Evolutionary conservation across 2,888 invertebrate genomes (phyloP).

Genomic region (Theretra japonica): DNA sequence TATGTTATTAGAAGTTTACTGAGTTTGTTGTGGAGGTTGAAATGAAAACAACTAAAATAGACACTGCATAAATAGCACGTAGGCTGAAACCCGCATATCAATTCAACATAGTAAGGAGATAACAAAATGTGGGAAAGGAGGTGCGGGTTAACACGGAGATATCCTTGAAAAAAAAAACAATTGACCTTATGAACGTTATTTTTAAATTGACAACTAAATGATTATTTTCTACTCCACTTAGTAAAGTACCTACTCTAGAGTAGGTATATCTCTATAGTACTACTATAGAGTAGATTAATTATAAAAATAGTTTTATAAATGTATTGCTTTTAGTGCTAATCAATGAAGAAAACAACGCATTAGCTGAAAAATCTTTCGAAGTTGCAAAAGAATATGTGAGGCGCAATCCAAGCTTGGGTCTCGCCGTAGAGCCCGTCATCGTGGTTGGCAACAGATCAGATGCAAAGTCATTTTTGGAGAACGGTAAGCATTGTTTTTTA

Average conservation of each 20-base stretch:
- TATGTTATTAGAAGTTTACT: background rate
- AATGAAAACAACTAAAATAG: background rate
- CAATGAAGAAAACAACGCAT: conserved; percentile 89
- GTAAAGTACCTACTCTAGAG: too few species aligned
- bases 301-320: background rate
- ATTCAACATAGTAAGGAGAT: background rate
- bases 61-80: background rate
- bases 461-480: conserved; percentile 88
- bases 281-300: background rate
- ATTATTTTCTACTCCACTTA: background rate
- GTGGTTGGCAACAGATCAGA: conserved; percentile 90
- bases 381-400: conserved; percentile 89
- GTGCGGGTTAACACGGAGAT: conserved; percentile 10
- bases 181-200: background rate
- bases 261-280: too few species aligned
- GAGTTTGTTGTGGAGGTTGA: background rate
- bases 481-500: conserved; percentile 79
- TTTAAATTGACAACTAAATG: background rate
- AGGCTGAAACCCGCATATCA: background rate
- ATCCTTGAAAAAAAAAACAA: conserved; percentile 6
- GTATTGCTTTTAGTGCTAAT: conserved; percentile 85
- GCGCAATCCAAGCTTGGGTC: conserved; percentile 87
- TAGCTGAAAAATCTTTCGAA: conserved; percentile 89
- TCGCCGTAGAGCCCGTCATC: conserved; percentile 86
- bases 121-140: background rate